phyloP scores from a whole-genome alignment of 2,113 vertebrate species.

The Limanda limanda region DNA sequence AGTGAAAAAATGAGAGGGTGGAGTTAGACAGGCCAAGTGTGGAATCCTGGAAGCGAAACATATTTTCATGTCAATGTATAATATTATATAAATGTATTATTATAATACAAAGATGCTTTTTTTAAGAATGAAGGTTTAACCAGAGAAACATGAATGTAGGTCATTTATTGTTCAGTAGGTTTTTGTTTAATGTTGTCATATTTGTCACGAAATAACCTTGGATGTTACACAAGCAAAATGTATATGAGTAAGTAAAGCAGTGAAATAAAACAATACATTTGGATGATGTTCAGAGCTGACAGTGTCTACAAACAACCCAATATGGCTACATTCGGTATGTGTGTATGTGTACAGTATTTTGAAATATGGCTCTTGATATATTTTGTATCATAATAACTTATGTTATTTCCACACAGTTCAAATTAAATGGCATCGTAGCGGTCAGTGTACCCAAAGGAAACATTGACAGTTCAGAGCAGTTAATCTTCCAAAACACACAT shows the following conservation, averaged over 20 bases:
- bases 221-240: constrained; percentile 29
- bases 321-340: constrained; percentile 43
- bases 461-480: constrained; percentile 17
- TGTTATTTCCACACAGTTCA: constrained; percentile 9
- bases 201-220: constrained; percentile 31
- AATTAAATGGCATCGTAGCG: constrained; percentile 21
- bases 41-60: background rate
- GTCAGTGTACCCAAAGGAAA: constrained; percentile 7
- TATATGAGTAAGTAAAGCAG: constrained; percentile 9
- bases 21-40: background rate
- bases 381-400: constrained; percentile 39
- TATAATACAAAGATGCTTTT: background rate
- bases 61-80: background rate
- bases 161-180: constrained; percentile 31
- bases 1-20: constrained; percentile 58
- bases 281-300: constrained; percentile 11
- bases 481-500: constrained; percentile 46
- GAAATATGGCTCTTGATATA: constrained; percentile 25
- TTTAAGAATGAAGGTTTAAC: background rate
- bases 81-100: background rate
- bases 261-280: constrained; percentile 49
- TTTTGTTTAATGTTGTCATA: constrained; percentile 56
- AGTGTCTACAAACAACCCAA: constrained; percentile 37
- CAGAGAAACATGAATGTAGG: constrained; percentile 3
- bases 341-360: constrained; percentile 32